Evolutionary conservation across 2,888 invertebrate species (phyloP), one percentile per base, ranked within the genome.

Genomic region (Peribatodes rhomboidaria): DNA sequence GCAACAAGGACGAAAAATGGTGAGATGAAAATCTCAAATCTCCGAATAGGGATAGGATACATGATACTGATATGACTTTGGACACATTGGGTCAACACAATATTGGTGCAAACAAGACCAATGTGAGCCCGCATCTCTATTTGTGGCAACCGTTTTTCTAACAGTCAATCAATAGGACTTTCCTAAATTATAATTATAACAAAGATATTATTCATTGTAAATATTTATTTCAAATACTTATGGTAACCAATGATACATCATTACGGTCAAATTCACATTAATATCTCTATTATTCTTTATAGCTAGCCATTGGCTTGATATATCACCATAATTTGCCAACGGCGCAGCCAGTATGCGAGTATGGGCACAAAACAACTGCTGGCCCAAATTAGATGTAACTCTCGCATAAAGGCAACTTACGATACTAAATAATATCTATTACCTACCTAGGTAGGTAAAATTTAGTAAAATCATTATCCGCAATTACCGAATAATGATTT

Each of bases 191-290:
- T 3, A 41, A 41, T 20, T 27, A 46, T 22, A 7, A 14, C n/a
- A 49, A 49, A 49, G 1, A 49, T 31, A 31, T 49, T 31, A 69
- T 78, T 87, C 83, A 87, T 87, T 92, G 92, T 93, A 93, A 92
- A 93, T 93, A 93, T 93, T 89, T 92, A 93, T 92, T 93, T 92
- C 89, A 91, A 92, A 90, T 92, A 92, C 90, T 92, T 92, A 92
- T 91, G 93, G 93, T 93, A 93, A 93, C 93, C 92, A 92, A 92
- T 92, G 89, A 91, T 92, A 92, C 91, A 92, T 87, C 89, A 84
- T 86, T 85, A 85, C 86, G 84, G 76, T 84, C 82, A 81, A 83
- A 78, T 84, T 82, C 81, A 83, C 86, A 83, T 67, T 81, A 83
- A 83, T 85, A 86, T 85, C 83, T 81, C 60, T 69, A 72, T 68